phyloP scores from a whole-genome alignment of 2,888 invertebrate species.

The Plebejus anna region DNA sequence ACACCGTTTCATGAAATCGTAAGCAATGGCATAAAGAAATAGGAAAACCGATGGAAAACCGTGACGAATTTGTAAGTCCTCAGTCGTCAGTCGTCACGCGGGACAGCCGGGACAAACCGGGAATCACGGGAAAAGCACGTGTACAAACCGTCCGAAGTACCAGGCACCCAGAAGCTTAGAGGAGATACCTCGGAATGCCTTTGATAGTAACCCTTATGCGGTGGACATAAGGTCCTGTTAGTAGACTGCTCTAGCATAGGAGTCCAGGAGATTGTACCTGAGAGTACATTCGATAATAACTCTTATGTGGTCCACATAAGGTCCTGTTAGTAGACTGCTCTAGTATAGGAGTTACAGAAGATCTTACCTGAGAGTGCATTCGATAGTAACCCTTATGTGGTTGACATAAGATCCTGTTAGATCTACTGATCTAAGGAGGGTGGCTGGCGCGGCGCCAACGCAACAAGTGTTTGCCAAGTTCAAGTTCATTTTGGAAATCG shows the following conservation, averaged over 20 bases:
- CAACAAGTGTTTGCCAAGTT: conserved; percentile 47
- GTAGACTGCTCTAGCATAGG: background rate
- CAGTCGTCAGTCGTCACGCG: background rate
- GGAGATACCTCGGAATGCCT: background rate
- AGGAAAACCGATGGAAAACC: too few relatives aligned
- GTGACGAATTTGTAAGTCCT: too few relatives aligned
- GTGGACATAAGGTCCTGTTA: background rate
- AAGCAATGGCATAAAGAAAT: too few relatives aligned
- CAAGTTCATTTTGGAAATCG: conserved; percentile 38
- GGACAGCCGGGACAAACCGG: background rate
- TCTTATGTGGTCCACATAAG: background rate
- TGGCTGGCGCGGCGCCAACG: conserved; percentile 45
- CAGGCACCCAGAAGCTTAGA: background rate
- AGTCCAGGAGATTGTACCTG: background rate
- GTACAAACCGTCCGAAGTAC: conserved; percentile 14
- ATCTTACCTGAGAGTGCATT: background rate
- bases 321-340: background rate
- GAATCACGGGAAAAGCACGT: conserved; percentile 16
- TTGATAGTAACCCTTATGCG: background rate
- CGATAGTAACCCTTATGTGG: background rate
- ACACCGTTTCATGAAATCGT: too few relatives aligned
- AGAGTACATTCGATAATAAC: background rate
- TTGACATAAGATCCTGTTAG: background rate
- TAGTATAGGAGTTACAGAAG: background rate
- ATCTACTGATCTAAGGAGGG: conserved; percentile 7